phyloP scores from a whole-genome alignment of 2,113 vertebrate genomes.

The Oostethus manadensis region DNA sequence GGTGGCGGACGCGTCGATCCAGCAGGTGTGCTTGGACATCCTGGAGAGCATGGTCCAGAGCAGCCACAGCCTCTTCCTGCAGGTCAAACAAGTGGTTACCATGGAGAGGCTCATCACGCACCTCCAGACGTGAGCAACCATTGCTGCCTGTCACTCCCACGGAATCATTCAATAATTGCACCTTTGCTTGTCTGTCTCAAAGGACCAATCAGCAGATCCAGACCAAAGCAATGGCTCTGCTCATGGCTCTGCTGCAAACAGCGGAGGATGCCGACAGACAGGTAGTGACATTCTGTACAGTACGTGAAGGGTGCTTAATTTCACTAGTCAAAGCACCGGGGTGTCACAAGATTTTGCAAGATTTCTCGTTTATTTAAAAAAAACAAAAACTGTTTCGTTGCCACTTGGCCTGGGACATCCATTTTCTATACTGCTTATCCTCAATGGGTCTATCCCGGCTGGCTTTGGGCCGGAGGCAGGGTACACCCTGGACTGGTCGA shows the following conservation, averaged over 20 bases:
- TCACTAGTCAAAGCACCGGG: no score
- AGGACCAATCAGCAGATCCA: constrained; percentile 89
- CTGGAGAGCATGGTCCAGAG: constrained; percentile 93
- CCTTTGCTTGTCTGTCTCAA: constrained; percentile 11
- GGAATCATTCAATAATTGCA: neutral
- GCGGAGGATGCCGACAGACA: constrained; percentile 72
- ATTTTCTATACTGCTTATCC: no score
- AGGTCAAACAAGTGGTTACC: constrained; percentile 85
- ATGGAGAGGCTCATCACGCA: constrained; percentile 85
- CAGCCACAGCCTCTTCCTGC: constrained; percentile 78
- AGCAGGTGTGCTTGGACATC: constrained; percentile 86
- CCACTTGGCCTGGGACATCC: no score
- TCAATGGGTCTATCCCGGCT: no score
- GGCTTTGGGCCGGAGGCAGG: no score
- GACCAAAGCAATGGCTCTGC: constrained; percentile 95
- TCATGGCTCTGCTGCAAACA: constrained; percentile 87
- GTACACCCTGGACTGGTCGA: no score
- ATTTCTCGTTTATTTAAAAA: no score
- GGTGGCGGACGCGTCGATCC: constrained; percentile 79
- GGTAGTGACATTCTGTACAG: constrained; percentile 56
- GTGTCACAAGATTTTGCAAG: no score
- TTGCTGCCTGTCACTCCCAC: no score
- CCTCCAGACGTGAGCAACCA: constrained; percentile 84
- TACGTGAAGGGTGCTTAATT: no score
- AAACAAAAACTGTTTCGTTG: no score